Percentiles rank a stretch among this genome's conserved stretches.
These are phyloP conservation scores for Tragelaphus strepsiceros DNA, from an alignment of 2,113 vertebrate genomes.

Conservation along the genomic window DNA sequence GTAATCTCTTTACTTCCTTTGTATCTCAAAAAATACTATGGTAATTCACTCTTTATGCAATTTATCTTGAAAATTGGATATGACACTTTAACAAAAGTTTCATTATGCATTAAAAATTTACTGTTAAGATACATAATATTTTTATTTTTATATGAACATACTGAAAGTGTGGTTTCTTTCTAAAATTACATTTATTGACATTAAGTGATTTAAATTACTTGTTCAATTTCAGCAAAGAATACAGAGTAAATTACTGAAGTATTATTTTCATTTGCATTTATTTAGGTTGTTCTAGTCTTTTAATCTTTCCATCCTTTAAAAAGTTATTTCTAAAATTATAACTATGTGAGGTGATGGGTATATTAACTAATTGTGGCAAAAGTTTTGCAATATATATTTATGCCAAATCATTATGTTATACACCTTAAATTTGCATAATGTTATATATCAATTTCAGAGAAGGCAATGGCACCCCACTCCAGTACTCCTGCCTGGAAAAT, in stretches of 20 bases:
- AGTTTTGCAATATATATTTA: neutral
- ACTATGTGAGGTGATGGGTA: neutral
- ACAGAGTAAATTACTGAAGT: neutral
- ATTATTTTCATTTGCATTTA: neutral
- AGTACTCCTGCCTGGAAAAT: too few relatives aligned
- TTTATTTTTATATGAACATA: neutral
- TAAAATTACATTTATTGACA: neutral
- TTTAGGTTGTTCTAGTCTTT: neutral
- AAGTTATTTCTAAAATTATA: neutral
- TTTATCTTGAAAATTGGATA: neutral
- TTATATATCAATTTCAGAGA: neutral
- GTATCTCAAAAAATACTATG: neutral
- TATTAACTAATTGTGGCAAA: neutral
- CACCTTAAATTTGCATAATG: neutral
- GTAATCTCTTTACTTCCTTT: neutral
- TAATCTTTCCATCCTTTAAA: neutral
- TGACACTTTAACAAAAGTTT: neutral
- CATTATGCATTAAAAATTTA: conserved; percentile 9
- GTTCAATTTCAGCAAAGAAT: neutral
- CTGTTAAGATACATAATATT: neutral
- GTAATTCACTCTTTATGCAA: neutral
- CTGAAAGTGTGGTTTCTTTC: neutral
- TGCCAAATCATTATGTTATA: neutral
- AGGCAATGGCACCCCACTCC: too few relatives aligned
- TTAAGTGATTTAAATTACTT: neutral